A percentile compares a stretch with the other conserved stretches of the same genome.
phyloP scores from a whole-genome alignment of 2,797 vertebrate genomes.

The Dipus sagitta region DNA sequence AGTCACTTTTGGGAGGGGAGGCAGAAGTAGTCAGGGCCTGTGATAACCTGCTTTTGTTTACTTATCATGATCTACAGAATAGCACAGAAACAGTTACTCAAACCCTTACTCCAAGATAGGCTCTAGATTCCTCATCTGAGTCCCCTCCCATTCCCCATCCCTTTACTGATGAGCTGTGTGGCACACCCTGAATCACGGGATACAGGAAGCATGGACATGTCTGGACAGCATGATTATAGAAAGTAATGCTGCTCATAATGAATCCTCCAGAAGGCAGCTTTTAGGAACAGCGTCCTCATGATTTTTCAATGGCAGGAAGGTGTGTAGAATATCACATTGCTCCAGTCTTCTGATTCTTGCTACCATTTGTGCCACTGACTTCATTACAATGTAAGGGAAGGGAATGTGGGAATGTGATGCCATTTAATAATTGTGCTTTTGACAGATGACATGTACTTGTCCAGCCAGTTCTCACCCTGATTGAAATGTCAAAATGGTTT shows the following conservation, averaged over 20 bases:
- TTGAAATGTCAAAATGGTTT: conserved; percentile 4
- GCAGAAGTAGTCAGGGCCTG: neutral
- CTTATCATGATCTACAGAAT: neutral
- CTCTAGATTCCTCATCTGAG: neutral
- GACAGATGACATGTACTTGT: neutral
- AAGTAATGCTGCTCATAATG: neutral
- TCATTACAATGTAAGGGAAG: neutral
- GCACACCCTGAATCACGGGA: no score
- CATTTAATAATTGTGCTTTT: neutral
- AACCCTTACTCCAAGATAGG: no score
- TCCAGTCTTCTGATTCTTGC: neutral
- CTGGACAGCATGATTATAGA: accelerated
- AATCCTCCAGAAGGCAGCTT: neutral
- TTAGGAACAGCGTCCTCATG: neutral
- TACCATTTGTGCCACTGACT: neutral
- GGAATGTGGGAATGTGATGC: neutral
- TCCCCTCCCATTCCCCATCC: neutral
- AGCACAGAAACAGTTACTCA: neutral
- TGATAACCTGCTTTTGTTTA: neutral
- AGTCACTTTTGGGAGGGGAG: neutral
- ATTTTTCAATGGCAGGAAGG: neutral
- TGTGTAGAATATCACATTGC: neutral
- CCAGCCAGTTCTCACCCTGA: neutral
- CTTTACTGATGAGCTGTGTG: neutral
- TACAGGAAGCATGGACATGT: accelerated